Conservation (phyloP, 2,888 invertebrate genomes). For the Linhomoeus sp. region DNA sequence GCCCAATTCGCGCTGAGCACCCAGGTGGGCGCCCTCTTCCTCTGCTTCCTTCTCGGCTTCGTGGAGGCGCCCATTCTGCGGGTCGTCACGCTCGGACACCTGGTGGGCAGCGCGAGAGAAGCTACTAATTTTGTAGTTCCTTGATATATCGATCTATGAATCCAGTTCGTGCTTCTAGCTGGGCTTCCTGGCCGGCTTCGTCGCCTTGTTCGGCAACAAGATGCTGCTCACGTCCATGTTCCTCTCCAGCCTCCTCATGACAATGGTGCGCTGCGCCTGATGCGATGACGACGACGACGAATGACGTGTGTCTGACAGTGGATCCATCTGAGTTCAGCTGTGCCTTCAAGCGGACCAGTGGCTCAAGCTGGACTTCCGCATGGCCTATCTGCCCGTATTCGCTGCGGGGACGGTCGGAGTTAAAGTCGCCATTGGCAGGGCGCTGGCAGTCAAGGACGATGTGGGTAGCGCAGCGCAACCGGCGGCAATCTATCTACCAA, state of each 20-base stretch:
- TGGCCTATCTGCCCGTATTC: conserved; percentile 12
- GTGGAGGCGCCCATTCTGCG: conserved; percentile 27
- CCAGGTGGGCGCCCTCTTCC: conserved; percentile 50
- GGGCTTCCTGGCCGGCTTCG: conserved; percentile 31
- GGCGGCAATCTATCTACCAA: too few species aligned
- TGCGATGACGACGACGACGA: too few species aligned
- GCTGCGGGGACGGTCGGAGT: conserved; percentile 24
- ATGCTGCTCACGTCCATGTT: conserved; percentile 39
- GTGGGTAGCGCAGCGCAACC: conserved; percentile 23
- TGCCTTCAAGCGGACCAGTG: not conserved
- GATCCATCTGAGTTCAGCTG: not conserved
- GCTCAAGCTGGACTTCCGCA: not conserved
- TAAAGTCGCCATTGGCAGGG: conserved; percentile 26
- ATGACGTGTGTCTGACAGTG: too few species aligned
- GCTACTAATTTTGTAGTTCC: too few species aligned
- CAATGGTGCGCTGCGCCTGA: conserved; percentile 11
- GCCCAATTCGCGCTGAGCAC: conserved; percentile 59
- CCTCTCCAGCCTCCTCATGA: conserved; percentile 30
- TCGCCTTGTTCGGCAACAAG: conserved; percentile 39
- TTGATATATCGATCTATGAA: too few species aligned
- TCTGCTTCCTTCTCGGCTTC: conserved; percentile 40
- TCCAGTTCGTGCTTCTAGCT: too few species aligned
- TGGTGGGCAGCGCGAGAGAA: conserved; percentile 19
- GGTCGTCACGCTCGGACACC: conserved; percentile 31
- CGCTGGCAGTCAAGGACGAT: conserved; percentile 30